A percentile compares a stretch with the other conserved stretches of the same genome.
phyloP scores from a whole-genome alignment of 2,113 vertebrate genomes.

The Desmodus rotundus region DNA sequence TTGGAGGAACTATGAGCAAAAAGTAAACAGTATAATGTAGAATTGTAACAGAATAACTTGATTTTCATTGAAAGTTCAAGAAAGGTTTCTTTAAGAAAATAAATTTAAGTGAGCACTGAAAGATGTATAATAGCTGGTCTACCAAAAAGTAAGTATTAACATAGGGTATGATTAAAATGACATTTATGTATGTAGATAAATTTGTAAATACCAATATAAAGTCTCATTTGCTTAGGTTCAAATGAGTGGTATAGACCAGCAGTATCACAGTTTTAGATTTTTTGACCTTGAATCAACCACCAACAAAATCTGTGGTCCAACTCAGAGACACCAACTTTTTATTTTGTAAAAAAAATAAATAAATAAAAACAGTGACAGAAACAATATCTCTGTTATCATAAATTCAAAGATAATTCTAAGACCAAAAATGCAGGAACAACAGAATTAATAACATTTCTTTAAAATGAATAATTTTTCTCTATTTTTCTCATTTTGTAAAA shows the following conservation, averaged over 20 bases:
- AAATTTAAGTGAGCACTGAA: neutral
- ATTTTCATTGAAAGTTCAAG: neutral
- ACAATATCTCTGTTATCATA: neutral
- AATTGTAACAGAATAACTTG: neutral
- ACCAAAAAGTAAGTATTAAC: neutral
- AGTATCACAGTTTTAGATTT: neutral
- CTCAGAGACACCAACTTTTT: neutral
- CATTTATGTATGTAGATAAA: neutral
- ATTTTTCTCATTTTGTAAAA: neutral
- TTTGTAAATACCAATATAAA: neutral
- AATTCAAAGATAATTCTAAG: conserved; percentile 2
- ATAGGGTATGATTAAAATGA: neutral
- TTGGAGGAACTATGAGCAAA: neutral
- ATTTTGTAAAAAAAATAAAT: neutral
- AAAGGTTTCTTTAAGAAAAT: neutral
- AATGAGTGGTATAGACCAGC: neutral
- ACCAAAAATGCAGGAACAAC: neutral
- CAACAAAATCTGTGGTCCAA: neutral
- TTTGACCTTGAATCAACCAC: neutral
- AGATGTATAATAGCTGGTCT: neutral
- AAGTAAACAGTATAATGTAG: neutral
- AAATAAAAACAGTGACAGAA: neutral
- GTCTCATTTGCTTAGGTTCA: neutral
- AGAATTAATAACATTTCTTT: neutral
- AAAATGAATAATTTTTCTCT: neutral